Percentiles rank a stretch among this genome's conserved stretches.
phyloP scores from a whole-genome alignment of 2,888 invertebrate species.

The Orthosia gothica region DNA sequence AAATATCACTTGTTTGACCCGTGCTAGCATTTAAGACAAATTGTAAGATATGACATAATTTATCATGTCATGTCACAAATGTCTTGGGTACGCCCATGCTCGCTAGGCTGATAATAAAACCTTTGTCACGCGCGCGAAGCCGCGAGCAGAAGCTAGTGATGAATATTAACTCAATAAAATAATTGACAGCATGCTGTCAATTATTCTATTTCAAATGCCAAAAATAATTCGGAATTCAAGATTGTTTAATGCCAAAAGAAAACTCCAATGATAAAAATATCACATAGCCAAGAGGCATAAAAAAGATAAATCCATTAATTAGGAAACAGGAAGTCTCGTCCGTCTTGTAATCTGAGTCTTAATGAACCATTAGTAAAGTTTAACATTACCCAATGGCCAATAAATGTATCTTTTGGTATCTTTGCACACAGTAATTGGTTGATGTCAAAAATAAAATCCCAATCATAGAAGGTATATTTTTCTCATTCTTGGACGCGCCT shows the following conservation, averaged over 20 bases:
- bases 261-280: background rate
- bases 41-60: too few relatives aligned
- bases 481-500: too few relatives aligned
- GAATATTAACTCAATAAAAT: too few relatives aligned
- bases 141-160: too few relatives aligned
- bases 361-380: constrained; percentile 33
- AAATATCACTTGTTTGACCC: too few relatives aligned
- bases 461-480: too few relatives aligned
- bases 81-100: too few relatives aligned
- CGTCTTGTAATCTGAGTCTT: constrained; percentile 21
- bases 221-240: constrained; percentile 15
- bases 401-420: background rate
- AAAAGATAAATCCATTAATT: constrained; percentile 18
- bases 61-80: too few relatives aligned
- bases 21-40: too few relatives aligned
- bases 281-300: constrained; percentile 4
- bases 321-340: background rate
- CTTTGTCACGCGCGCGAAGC: too few relatives aligned
- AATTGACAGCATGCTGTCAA: too few relatives aligned
- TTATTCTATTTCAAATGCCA: constrained; percentile 1
- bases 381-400: constrained; percentile 5
- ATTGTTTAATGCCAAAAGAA: constrained; percentile 11
- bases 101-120: too few relatives aligned
- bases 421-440: background rate
- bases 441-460: background rate